A percentile compares a stretch with the other conserved stretches of the same genome.
phyloP scores from a whole-genome alignment of 64 coral and sea anemone species.

The Stylophora pistillata region DNA sequence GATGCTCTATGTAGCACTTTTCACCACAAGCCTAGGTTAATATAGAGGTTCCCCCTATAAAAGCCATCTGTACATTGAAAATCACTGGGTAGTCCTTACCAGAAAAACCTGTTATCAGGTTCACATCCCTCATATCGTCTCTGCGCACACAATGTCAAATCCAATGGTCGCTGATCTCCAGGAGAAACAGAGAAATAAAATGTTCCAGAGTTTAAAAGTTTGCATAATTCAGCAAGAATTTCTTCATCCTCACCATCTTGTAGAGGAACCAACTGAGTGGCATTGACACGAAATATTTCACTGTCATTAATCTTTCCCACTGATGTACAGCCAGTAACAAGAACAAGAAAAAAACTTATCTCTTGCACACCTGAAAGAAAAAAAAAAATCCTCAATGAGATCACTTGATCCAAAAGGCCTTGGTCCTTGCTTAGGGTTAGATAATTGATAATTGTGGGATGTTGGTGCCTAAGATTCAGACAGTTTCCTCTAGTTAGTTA shows the following conservation, averaged over 20 bases:
- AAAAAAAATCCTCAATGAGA: not conserved
- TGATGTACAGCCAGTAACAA: slow-evolving; percentile 92
- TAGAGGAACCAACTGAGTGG: slow-evolving; percentile 82
- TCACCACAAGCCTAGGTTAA: no score
- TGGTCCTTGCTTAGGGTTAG: no score
- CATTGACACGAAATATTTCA: slow-evolving; percentile 86
- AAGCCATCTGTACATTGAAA: not conserved
- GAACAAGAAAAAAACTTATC: slow-evolving; percentile 76
- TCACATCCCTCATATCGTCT: slow-evolving; percentile 68
- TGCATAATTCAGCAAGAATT: slow-evolving; percentile 77
- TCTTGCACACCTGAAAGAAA: slow-evolving; percentile 83
- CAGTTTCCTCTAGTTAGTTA: no score
- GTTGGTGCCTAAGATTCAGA: no score
- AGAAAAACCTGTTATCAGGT: slow-evolving; percentile 96
- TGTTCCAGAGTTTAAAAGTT: slow-evolving; percentile 93
- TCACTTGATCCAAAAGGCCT: not conserved
- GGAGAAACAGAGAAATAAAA: slow-evolving; percentile 89
- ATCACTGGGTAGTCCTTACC: slow-evolving; percentile 52
- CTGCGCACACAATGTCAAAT: slow-evolving; percentile 88
- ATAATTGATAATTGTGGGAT: no score
- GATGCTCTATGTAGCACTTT: no score
- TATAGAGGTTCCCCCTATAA: not conserved
- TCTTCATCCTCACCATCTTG: slow-evolving; percentile 84
- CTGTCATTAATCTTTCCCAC: slow-evolving; percentile 91
- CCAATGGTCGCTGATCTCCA: slow-evolving; percentile 67